Percentiles rank a stretch among this genome's conserved stretches.
Evolutionary conservation across 2,113 vertebrate genomes (phyloP).

Genomic region (Scortum barcoo): DNA sequence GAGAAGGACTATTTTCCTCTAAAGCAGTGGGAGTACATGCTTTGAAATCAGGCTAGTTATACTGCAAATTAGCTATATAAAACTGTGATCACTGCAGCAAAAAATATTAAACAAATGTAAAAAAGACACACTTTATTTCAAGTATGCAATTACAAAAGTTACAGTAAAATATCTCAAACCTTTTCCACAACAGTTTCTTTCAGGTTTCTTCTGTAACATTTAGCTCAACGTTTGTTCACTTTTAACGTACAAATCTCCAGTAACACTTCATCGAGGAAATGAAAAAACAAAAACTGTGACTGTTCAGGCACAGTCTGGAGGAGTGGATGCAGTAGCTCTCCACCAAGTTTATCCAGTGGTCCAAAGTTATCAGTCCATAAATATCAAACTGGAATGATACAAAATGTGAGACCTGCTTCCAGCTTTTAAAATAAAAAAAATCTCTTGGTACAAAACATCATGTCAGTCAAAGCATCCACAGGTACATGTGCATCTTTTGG

Average conservation of each 20-base stretch:
- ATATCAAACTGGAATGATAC: constrained; percentile 60
- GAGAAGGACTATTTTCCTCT: background rate
- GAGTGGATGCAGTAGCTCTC: constrained; percentile 27
- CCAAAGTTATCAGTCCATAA: constrained; percentile 54
- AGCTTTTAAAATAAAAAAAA: constrained; percentile 31
- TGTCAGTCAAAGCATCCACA: constrained; percentile 44
- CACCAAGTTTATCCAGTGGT: constrained; percentile 51
- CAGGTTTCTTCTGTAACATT: constrained; percentile 47
- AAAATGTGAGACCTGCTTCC: constrained; percentile 59
- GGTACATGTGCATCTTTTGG: constrained; percentile 35
- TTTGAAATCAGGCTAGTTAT: background rate
- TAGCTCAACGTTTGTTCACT: constrained; percentile 21
- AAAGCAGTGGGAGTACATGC: background rate
- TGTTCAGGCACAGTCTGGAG: constrained; percentile 46
- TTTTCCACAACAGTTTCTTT: constrained; percentile 27
- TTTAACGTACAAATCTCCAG: constrained; percentile 49
- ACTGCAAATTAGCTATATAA: background rate
- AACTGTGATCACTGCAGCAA: background rate
- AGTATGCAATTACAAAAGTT: constrained; percentile 79
- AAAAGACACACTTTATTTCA: constrained; percentile 76
- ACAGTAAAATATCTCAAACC: constrained; percentile 61
- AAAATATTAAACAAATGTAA: constrained; percentile 7
- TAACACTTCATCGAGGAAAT: constrained; percentile 45
- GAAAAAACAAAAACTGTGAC: constrained; percentile 27
- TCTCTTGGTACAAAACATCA: constrained; percentile 44